These are phyloP conservation scores for Petrocephalus microphthalmus DNA, from an alignment of 2,113 vertebrate species.

Conservation along the genomic window DNA sequence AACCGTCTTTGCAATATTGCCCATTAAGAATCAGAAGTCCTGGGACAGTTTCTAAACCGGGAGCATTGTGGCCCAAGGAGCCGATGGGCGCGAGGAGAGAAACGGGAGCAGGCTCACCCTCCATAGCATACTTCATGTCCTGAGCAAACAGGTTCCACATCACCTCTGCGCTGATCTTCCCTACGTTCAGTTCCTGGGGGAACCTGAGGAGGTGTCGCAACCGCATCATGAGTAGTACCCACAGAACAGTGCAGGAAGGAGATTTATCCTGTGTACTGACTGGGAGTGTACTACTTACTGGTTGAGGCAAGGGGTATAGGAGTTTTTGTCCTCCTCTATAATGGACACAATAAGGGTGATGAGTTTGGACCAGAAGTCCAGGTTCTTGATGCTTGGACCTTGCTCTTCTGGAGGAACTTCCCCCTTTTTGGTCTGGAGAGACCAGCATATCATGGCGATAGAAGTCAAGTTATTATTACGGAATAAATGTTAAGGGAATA, in stretches of 20 bases:
- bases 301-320: slow-evolving; percentile 95
- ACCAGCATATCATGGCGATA: neutral
- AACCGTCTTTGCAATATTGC: neutral
- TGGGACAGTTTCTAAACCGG: neutral
- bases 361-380: slow-evolving; percentile 98
- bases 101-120: slow-evolving; percentile 69
- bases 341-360: slow-evolving; percentile 98
- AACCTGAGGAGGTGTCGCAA: slow-evolving; percentile 60
- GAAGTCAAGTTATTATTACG: neutral
- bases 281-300: slow-evolving; percentile 68
- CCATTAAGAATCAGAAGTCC: neutral
- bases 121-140: slow-evolving; percentile 99
- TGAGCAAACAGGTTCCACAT: slow-evolving; percentile 99
- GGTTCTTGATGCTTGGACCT: slow-evolving; percentile 96
- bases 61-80: neutral
- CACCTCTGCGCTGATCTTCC: slow-evolving; percentile 96
- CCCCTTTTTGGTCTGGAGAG: slow-evolving; percentile 79
- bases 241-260: neutral
- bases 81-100: neutral
- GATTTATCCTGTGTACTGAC: neutral
- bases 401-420: slow-evolving; percentile 91
- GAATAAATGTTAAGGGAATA: neutral
- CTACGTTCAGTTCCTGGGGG: slow-evolving; percentile 90
- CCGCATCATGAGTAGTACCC: neutral
- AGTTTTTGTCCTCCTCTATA: slow-evolving; percentile 97